Evolutionary conservation across 2,888 invertebrate species (phyloP).

Genomic region (Harpagoxenus sublaevis): DNA sequence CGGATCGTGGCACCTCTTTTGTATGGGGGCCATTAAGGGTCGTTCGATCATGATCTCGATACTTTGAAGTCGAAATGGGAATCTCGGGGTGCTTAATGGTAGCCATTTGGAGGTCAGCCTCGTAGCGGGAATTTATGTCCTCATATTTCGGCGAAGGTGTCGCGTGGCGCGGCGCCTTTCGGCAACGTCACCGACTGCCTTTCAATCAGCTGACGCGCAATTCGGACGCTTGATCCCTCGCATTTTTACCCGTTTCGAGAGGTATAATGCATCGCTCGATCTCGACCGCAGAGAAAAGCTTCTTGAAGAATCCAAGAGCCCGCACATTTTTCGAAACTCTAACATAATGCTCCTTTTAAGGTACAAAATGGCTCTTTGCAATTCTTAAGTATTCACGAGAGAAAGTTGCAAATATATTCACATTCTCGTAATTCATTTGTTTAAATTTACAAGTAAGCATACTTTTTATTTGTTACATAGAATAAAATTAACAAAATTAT

Average conservation of each 20-base stretch:
- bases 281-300: conserved; percentile 36
- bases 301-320: conserved; percentile 8
- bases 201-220: conserved; percentile 73
- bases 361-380: conserved; percentile 28
- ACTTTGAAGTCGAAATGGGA: conserved; percentile 54
- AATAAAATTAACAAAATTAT: neutral
- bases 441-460: neutral
- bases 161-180: conserved; percentile 59
- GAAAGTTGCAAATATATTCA: neutral
- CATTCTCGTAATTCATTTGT: neutral
- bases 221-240: conserved; percentile 66
- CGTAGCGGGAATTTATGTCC: conserved; percentile 60
- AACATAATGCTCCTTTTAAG: conserved; percentile 14
- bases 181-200: conserved; percentile 68
- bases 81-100: conserved; percentile 66
- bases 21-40: conserved; percentile 41
- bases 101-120: conserved; percentile 60
- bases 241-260: conserved; percentile 67
- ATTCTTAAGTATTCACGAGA: neutral
- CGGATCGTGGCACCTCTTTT: conserved; percentile 34
- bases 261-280: conserved; percentile 61
- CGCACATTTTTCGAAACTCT: conserved; percentile 29
- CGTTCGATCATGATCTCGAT: conserved; percentile 58
- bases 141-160: conserved; percentile 59
- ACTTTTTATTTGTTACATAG: neutral